Evolutionary conservation across 1,140 invertebrate genomes (phyloP), one percentile per base, ranked within the genome.

Genomic region (Maniola jurtina): DNA sequence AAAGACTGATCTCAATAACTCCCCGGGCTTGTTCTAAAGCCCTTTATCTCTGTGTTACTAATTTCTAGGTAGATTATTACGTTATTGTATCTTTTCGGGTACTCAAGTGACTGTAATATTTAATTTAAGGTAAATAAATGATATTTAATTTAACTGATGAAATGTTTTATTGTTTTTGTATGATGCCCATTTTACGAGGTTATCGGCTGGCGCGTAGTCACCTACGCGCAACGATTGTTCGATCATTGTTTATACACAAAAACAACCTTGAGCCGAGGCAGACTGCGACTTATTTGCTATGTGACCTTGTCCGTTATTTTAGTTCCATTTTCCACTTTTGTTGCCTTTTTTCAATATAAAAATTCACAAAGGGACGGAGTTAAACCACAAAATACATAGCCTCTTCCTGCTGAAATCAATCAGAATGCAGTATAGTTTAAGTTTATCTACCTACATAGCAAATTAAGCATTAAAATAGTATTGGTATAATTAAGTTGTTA

Each of bases 41-140:
- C 80, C 84, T 77, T 72, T 76, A 79, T 80, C 79, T 73, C 88
- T 90, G 88, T 90, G 88, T 89, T 90, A 90, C 75, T 90, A 90
- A 86, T 85, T 88, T 79, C 78, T 90, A 90, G 84, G 75, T 88
- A 86, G 80, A 52, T 52, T 52, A 84, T 88, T 79, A 80, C 69
- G 75, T 86, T 84, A 75, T 74, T 77, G 77, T 83, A 77, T 81
- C 84, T 74, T 70, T 75, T 70, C 71, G 61, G 66, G 73, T 83
- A 79, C 80, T 68, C 68, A 70, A 74, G 79, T 70, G 85, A 90
- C 84, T 88, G 88, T 89, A 84, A 88, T 85, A 25, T 45, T 45
- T 45, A 82, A 82, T 84, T 88, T 88, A 87, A 87, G 80, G 72
- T 74, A 79, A 84, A 84, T 83, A 83, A 88, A 88, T 68, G 66